Conservation (phyloP, 2,113 vertebrate species). For the Cryptomyrus ogoouensis region DNA sequence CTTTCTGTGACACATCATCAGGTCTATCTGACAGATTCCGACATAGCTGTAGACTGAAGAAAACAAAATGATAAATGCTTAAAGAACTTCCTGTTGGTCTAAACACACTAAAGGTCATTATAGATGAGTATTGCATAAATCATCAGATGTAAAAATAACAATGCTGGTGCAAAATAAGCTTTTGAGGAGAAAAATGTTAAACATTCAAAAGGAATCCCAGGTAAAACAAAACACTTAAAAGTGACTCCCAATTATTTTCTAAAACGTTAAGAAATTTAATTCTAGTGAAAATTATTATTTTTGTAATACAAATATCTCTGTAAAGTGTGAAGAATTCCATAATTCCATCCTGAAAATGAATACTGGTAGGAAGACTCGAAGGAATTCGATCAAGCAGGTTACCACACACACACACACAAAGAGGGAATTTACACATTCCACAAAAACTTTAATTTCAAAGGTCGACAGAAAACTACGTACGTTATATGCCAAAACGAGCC, state of each 20-base stretch:
- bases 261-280: neutral
- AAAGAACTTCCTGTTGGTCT: neutral
- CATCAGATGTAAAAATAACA: neutral
- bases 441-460: neutral
- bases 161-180: neutral
- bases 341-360: neutral
- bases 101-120: neutral
- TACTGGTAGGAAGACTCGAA: neutral
- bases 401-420: neutral
- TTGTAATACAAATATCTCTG: neutral
- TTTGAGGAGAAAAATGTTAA: neutral
- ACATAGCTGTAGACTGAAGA: slow-evolving; percentile 81
- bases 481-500: neutral
- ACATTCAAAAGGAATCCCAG: neutral
- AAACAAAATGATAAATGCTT: slow-evolving; percentile 21
- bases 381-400: neutral
- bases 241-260: neutral
- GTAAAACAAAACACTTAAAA: neutral
- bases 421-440: neutral
- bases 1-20: slow-evolving; percentile 73
- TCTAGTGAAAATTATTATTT: neutral
- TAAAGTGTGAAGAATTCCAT: neutral
- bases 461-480: neutral
- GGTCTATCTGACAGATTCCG: slow-evolving; percentile 79
- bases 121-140: neutral